Evolutionary conservation across 2,113 vertebrate species (phyloP).

Genomic region (Rhodinocichla rosea): DNA sequence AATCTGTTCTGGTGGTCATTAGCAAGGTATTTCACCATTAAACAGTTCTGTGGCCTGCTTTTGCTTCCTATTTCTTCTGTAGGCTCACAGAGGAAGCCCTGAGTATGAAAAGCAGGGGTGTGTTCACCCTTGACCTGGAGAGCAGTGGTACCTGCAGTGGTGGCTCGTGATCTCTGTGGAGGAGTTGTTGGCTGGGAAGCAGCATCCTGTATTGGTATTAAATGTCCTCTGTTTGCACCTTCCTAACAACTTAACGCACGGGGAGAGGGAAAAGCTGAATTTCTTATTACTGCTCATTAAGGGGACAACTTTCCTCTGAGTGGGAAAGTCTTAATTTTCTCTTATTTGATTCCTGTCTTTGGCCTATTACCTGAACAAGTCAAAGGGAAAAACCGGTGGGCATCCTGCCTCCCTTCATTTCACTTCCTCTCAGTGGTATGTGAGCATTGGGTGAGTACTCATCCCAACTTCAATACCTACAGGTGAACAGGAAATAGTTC

Average conservation of each 20-base stretch:
- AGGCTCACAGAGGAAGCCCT: neutral
- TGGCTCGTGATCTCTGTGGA: neutral
- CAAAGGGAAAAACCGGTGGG: neutral
- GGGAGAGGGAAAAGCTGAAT: neutral
- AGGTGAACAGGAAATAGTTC: neutral
- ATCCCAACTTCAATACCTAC: neutral
- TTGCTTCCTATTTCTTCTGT: neutral
- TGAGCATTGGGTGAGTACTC: neutral
- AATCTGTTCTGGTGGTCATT: neutral
- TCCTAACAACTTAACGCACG: fast-evolving
- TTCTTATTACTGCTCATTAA: neutral
- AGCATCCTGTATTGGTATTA: neutral
- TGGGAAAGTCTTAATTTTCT: neutral
- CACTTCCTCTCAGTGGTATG: neutral
- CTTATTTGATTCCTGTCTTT: neutral
- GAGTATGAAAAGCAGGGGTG: neutral
- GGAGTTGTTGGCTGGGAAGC: neutral
- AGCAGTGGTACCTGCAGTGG: neutral
- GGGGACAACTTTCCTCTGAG: neutral
- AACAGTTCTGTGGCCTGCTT: neutral
- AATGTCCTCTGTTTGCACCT: neutral
- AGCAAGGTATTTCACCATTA: neutral
- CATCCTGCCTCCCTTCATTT: neutral
- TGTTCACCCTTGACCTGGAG: neutral
- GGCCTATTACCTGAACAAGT: neutral